Evolutionary conservation across 2,888 invertebrate species (phyloP).

Genomic region (Dasypogon diadema): DNA sequence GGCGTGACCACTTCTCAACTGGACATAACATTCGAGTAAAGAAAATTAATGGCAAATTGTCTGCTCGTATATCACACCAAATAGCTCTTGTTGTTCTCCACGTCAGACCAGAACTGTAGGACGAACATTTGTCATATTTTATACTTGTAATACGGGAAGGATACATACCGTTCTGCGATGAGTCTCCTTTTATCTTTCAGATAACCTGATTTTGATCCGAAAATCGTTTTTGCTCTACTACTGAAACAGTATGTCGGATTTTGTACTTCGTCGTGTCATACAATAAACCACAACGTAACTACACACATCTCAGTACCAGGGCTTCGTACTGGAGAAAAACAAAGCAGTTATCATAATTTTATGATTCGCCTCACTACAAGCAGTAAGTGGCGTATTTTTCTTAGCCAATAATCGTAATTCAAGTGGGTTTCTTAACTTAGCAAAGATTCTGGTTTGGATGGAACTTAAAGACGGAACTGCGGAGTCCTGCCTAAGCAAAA

Average conservation of each 20-base stretch:
- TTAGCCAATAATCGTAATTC: constrained; percentile 29
- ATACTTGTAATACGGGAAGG: constrained; percentile 16
- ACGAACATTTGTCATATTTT: constrained; percentile 45
- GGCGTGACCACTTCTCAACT: constrained; percentile 45
- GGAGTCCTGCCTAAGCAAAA: constrained; percentile 4
- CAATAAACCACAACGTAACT: neutral
- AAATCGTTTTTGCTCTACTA: neutral
- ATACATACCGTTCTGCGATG: neutral
- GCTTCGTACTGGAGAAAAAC: neutral
- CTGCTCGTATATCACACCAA: constrained; percentile 27
- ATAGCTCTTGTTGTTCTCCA: constrained; percentile 35
- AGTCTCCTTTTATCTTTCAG: neutral
- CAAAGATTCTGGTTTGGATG: constrained; percentile 7
- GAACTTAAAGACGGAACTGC: neutral
- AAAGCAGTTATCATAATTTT: constrained; percentile 29
- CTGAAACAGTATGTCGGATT: neutral
- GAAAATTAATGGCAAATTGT: constrained; percentile 46
- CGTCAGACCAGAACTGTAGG: constrained; percentile 24
- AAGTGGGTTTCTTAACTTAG: constrained; percentile 9
- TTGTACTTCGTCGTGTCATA: neutral
- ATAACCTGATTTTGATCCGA: neutral
- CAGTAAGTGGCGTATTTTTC: neutral
- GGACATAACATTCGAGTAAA: constrained; percentile 42
- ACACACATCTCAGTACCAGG: neutral
- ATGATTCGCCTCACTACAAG: neutral